Evolutionary conservation across 2,797 vertebrate genomes (phyloP), one percentile per base, ranked within the genome.

Genomic region (Sebastes matsubarae): DNA sequence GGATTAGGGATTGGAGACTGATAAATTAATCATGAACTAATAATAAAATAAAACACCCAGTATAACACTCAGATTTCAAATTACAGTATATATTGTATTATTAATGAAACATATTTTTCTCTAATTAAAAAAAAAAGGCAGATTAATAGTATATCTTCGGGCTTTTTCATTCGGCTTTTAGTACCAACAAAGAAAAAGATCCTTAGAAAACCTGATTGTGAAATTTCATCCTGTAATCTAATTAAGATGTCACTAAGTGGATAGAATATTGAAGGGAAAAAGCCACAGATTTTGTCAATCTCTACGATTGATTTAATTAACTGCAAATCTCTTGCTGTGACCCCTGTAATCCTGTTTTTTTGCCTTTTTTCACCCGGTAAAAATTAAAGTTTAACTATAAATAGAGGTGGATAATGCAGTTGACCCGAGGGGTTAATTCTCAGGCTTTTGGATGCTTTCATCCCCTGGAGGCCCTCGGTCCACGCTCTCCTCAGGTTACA

Each of bases 341-440:
- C 93, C 95, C 91, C 86, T 87, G 87, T 93, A 94, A 95, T 95
- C 94, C 91, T 82, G 80, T 87, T 93, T 94, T 94, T 92, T 93
- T 91, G 84, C 85, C 84, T 93, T 92, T 94, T 93, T 94, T 94
- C 90, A 89, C 92, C 87, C 85, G 88, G 82, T 90, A 94, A 94
- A 94, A 96, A 95, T 95, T 92, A 92, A 93, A 95, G 89, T 94
- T 96, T 94, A 93, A 94, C 95, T 96, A 95, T 95, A 95, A 95
- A 96, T 95, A 95, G 94, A 94, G 95, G 92, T 93, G 90, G 93
- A 93, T 96, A 95, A 96, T 95, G 93, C 94, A 75, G 90, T 93
- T 95, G 95, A 96, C 95, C 95, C 59, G 12, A 61, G 86, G 91
- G 95, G 96, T 96, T 96, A 95, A 96, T 94, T 94, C 95, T 89